These are phyloP conservation scores for Caenorhabditis imperialis DNA, from an alignment of 2,888 invertebrate genomes.

Conservation along the genomic window DNA sequence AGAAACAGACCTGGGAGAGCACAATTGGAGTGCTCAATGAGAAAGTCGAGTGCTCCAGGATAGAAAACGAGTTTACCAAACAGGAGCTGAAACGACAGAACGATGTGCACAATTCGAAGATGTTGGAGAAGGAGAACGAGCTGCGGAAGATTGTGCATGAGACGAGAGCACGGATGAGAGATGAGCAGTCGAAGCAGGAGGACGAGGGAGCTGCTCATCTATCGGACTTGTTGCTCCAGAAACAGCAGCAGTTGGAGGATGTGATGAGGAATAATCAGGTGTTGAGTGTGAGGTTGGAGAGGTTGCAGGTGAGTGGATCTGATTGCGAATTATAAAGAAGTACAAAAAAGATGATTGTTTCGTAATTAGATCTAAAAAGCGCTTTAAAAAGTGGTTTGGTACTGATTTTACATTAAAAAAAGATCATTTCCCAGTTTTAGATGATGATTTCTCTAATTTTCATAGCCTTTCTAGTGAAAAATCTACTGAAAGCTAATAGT, in stretches of 20 bases:
- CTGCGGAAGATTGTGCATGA: slow-evolving; percentile 69
- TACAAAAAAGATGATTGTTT: too few relatives aligned
- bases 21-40: slow-evolving; percentile 59
- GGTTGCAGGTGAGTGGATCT: slow-evolving; percentile 78
- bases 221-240: slow-evolving; percentile 83
- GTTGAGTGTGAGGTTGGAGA: slow-evolving; percentile 87
- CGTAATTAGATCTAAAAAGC: too few relatives aligned
- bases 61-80: slow-evolving; percentile 63
- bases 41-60: slow-evolving; percentile 63
- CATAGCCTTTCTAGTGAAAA: too few relatives aligned
- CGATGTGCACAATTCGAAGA: slow-evolving; percentile 47
- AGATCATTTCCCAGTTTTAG: too few relatives aligned
- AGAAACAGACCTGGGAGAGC: slow-evolving; percentile 58
- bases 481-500: too few relatives aligned
- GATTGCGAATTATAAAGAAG: too few relatives aligned
- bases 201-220: slow-evolving; percentile 49
- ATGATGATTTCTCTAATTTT: too few relatives aligned
- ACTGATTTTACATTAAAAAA: too few relatives aligned
- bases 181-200: slow-evolving; percentile 41
- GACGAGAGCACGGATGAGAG: slow-evolving; percentile 39
- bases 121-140: slow-evolving; percentile 61
- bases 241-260: slow-evolving; percentile 88
- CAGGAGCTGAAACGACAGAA: slow-evolving; percentile 62
- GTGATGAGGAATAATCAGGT: slow-evolving; percentile 90
- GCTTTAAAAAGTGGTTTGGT: too few relatives aligned